Evolutionary conservation across 2,113 vertebrate genomes (phyloP).

Genomic region (Hucho hucho): DNA sequence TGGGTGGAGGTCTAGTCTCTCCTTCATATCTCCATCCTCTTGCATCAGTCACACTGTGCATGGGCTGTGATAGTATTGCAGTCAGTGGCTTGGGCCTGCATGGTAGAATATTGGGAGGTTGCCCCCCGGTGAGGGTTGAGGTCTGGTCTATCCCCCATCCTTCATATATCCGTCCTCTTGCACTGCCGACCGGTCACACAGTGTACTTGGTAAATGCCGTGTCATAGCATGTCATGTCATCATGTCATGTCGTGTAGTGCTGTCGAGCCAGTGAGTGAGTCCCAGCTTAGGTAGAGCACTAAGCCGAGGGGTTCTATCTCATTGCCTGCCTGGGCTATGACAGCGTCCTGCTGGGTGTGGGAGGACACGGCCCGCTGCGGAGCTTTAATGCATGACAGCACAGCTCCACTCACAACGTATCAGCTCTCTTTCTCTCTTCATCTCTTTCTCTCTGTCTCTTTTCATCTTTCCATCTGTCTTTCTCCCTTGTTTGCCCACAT

Average conservation of each 20-base stretch:
- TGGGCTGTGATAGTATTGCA: no score
- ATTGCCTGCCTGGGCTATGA: background rate
- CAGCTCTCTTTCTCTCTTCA: slow-evolving; percentile 29
- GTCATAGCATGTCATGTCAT: background rate
- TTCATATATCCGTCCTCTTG: no score
- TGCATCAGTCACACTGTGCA: no score
- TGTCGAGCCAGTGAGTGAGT: background rate
- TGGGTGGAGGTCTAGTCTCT: no score
- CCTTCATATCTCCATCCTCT: no score
- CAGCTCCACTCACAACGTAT: slow-evolving; percentile 34
- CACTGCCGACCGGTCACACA: background rate
- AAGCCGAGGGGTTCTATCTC: background rate
- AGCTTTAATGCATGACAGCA: slow-evolving; percentile 39
- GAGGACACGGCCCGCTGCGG: slow-evolving; percentile 45
- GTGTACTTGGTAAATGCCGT: background rate
- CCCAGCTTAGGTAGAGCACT: background rate
- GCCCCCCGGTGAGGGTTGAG: no score
- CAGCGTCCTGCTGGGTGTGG: slow-evolving; percentile 37
- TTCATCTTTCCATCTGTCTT: slow-evolving; percentile 12
- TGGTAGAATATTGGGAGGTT: no score
- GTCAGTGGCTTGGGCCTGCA: no score
- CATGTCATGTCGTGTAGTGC: background rate
- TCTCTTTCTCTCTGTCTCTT: slow-evolving; percentile 12
- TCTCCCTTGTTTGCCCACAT: background rate
- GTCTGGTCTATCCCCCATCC: no score